These are phyloP conservation scores for Nansenia antarctica DNA, from an alignment of 2,113 vertebrate genomes.

Conservation along the genomic window DNA sequence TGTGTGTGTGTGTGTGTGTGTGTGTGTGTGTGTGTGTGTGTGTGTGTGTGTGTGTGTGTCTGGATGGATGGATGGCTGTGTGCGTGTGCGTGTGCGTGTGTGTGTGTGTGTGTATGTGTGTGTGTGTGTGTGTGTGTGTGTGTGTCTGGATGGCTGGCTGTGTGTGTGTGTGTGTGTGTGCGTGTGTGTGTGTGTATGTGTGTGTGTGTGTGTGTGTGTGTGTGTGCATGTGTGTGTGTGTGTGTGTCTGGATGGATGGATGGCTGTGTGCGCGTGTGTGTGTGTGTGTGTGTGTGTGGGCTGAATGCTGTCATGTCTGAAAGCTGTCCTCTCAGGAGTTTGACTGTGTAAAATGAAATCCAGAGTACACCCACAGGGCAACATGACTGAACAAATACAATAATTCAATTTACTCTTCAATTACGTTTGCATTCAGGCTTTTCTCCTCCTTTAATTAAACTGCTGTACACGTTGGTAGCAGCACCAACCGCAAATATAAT, in stretches of 20 bases:
- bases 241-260: not conserved
- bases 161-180: conserved; percentile 6
- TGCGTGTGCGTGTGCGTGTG: conserved; percentile 5
- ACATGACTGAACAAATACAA: conserved; percentile 66
- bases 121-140: not conserved
- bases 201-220: not conserved
- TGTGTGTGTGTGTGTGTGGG: not conserved
- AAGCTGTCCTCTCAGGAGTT: conserved; percentile 61
- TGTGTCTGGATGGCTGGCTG: too few species aligned
- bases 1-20: too few species aligned
- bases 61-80: too few species aligned
- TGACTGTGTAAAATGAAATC: conserved; percentile 53
- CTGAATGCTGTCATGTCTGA: conserved; percentile 64
- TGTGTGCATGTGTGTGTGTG: not conserved
- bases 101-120: conserved; percentile 9
- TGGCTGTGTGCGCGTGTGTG: conserved; percentile 12
- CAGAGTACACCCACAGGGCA: conserved; percentile 64
- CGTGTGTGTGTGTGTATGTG: too few species aligned
- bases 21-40: not conserved
- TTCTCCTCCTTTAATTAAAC: conserved; percentile 70
- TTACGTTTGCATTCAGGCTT: conserved; percentile 56
- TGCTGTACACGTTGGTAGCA: conserved; percentile 44
- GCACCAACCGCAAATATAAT: conserved; percentile 59
- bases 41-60: not conserved
- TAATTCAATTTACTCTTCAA: conserved; percentile 73